A percentile compares a stretch with the other conserved stretches of the same genome.
These are phyloP conservation scores for Torymus auratus DNA, from an alignment of 2,888 invertebrate genomes.

Conservation along the genomic window DNA sequence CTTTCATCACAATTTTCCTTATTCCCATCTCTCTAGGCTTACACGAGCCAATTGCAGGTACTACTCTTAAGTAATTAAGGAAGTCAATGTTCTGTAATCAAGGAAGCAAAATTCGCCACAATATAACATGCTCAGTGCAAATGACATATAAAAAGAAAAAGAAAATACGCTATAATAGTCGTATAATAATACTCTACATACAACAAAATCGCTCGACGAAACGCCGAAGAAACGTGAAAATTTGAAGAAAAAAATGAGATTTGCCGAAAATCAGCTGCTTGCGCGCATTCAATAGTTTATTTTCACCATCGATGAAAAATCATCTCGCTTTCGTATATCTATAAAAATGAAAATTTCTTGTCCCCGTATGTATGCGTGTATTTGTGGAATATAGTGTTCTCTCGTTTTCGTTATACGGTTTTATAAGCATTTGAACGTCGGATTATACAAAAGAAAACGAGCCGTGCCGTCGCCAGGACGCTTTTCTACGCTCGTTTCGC, in stretches of 20 bases:
- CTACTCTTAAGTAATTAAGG: slow-evolving; percentile 62
- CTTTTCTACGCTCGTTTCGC: slow-evolving; percentile 43
- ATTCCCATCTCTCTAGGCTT: slow-evolving; percentile 54
- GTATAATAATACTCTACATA: neutral
- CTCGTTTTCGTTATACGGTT: slow-evolving; percentile 5
- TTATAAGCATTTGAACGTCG: slow-evolving; percentile 17
- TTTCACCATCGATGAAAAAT: slow-evolving; percentile 64
- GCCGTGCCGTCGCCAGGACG: slow-evolving; percentile 48
- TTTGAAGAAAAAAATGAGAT: slow-evolving; percentile 10
- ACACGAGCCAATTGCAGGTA: slow-evolving; percentile 66
- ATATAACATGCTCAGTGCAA: slow-evolving; percentile 3
- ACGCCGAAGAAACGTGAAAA: neutral
- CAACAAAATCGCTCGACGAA: slow-evolving; percentile 13
- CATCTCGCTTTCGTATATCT: slow-evolving; percentile 7
- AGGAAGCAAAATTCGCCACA: neutral
- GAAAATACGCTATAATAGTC: slow-evolving; percentile 5
- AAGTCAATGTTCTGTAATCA: slow-evolving; percentile 40
- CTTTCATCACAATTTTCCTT: slow-evolving; percentile 57
- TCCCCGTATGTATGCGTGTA: neutral
- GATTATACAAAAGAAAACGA: slow-evolving; percentile 42
- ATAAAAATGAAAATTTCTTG: slow-evolving; percentile 33
- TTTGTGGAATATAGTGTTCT: slow-evolving; percentile 44
- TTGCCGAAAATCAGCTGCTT: neutral
- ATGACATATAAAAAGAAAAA: neutral
- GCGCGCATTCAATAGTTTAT: slow-evolving; percentile 68